These are phyloP conservation scores for Cheilosia grossa DNA, from an alignment of 2,888 invertebrate species.

Conservation along the genomic window DNA sequence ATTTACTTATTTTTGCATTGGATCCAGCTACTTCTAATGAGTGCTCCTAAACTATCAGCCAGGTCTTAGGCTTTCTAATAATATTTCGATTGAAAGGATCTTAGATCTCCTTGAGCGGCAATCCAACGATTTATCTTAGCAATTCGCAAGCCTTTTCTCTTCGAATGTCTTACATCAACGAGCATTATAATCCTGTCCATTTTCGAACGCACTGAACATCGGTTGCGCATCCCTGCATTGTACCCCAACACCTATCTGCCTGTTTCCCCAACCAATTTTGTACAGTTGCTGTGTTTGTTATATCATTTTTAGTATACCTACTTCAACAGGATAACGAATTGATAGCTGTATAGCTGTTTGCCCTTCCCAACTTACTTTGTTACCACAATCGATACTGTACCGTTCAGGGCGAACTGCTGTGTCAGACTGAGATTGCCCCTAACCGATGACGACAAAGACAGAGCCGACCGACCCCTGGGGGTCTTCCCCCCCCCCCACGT, in stretches of 20 bases:
- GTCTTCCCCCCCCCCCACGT: neutral
- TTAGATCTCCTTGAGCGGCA: too few relatives aligned
- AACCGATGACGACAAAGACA: constrained; percentile 11
- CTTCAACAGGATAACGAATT: constrained; percentile 60
- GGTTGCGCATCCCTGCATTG: constrained; percentile 17
- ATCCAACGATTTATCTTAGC: too few relatives aligned
- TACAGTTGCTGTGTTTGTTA: constrained; percentile 54
- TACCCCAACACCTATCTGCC: constrained; percentile 4
- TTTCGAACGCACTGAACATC: neutral
- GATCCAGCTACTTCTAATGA: too few relatives aligned
- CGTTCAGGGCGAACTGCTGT: constrained; percentile 47
- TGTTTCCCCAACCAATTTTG: constrained; percentile 40
- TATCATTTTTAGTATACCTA: constrained; percentile 63
- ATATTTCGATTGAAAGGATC: too few relatives aligned
- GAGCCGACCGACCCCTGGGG: neutral
- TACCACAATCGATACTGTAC: constrained; percentile 67
- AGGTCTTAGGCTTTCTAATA: too few relatives aligned
- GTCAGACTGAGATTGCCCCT: constrained; percentile 66
- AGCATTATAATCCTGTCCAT: too few relatives aligned
- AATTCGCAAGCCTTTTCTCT: too few relatives aligned
- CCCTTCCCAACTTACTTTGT: constrained; percentile 49
- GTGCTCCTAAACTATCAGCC: too few relatives aligned
- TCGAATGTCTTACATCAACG: too few relatives aligned
- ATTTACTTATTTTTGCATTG: too few relatives aligned
- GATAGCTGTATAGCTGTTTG: constrained; percentile 62